A percentile compares a stretch with the other conserved stretches of the same genome.
These are phyloP conservation scores for Cyclophora albipunctata DNA, from an alignment of 2,888 invertebrate genomes.

Conservation along the genomic window DNA sequence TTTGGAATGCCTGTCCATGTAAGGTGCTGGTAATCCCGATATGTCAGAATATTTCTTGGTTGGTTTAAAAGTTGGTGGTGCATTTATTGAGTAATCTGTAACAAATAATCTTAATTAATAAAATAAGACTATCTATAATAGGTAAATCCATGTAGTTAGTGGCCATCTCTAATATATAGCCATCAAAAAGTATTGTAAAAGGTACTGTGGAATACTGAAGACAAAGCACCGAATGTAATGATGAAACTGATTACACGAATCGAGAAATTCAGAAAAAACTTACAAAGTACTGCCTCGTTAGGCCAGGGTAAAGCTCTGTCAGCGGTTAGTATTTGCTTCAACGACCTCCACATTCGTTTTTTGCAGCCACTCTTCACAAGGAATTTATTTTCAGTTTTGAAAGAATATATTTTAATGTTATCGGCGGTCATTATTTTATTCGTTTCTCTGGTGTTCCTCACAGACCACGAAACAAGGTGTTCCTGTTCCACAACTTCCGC, in stretches of 20 bases:
- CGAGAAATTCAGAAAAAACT: constrained; percentile 25
- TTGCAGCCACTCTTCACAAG: constrained; percentile 78
- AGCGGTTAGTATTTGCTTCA: constrained; percentile 90
- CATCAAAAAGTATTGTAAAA: too few species aligned
- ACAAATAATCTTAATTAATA: constrained; percentile 15
- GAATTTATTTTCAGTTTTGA: constrained; percentile 69
- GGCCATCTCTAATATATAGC: too few species aligned
- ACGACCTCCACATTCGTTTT: constrained; percentile 89
- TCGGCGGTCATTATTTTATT: constrained; percentile 33
- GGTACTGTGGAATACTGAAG: too few species aligned
- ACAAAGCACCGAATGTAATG: too few species aligned
- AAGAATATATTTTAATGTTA: constrained; percentile 44
- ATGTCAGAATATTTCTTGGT: constrained; percentile 96
- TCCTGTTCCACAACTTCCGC: too few species aligned
- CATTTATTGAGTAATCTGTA: constrained; percentile 90
- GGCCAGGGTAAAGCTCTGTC: constrained; percentile 88
- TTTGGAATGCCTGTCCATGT: constrained; percentile 93
- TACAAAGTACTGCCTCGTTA: constrained; percentile 84
- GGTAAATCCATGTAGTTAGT: too few species aligned
- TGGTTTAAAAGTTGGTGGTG: constrained; percentile 93
- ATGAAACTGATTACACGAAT: too few species aligned
- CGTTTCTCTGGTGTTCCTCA: too few species aligned
- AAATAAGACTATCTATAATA: neutral
- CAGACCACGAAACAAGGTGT: too few species aligned
- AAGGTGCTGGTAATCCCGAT: constrained; percentile 89